Conservation (phyloP, 2,888 invertebrate genomes). For the Mantis religiosa region DNA sequence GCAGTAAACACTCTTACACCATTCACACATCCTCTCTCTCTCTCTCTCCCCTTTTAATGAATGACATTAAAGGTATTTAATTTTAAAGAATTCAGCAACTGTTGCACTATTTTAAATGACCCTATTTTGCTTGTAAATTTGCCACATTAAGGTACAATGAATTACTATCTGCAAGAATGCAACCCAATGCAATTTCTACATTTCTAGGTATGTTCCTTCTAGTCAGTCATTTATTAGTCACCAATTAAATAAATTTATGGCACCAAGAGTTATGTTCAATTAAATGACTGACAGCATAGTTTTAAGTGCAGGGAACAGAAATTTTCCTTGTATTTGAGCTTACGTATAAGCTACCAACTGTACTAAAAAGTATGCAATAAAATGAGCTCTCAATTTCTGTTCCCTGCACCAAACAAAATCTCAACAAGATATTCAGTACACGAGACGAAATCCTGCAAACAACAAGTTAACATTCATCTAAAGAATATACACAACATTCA, state of each 20-base stretch:
- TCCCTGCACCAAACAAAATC: not conserved
- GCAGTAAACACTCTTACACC: not conserved
- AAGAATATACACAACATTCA: not conserved
- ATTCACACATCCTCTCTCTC: not conserved
- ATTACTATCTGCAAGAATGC: not conserved
- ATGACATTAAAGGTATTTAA: not conserved
- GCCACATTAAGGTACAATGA: not conserved
- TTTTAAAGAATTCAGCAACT: not conserved
- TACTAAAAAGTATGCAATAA: too few relatives aligned
- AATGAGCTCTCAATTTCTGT: not conserved
- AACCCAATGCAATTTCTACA: not conserved
- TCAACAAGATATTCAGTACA: not conserved
- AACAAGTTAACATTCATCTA: not conserved
- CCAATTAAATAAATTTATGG: not conserved
- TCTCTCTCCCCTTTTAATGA: not conserved
- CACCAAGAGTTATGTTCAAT: not conserved
- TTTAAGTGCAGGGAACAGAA: not conserved
- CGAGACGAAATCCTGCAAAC: not conserved
- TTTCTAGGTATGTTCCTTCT: not conserved
- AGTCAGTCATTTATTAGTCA: not conserved
- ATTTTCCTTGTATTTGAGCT: not conserved
- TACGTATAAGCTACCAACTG: too few relatives aligned
- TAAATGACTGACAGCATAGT: not conserved
- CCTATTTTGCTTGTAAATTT: not conserved
- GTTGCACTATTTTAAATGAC: not conserved